Evolutionary conservation across 2,113 vertebrate genomes (phyloP).

Genomic region (Pseudolaguvia tuberculata): DNA sequence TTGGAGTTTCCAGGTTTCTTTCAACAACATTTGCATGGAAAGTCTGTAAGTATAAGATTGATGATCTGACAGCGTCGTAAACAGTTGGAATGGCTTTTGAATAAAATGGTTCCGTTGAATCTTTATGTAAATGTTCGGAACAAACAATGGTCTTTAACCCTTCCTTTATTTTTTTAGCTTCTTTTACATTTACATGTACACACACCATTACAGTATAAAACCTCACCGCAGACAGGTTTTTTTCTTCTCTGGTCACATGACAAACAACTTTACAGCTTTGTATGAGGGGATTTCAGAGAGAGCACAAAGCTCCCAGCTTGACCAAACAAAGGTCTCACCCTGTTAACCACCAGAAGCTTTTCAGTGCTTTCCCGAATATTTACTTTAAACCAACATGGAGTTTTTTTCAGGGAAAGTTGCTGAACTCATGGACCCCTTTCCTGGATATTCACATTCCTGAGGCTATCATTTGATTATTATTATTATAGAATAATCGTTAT

Average conservation of each 20-base stretch:
- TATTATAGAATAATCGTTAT: no score
- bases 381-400: not conserved
- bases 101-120: not conserved
- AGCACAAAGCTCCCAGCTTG: slow-evolving; percentile 5
- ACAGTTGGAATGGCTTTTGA: not conserved
- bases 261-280: not conserved
- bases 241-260: not conserved
- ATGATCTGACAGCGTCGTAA: not conserved
- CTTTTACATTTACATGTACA: not conserved
- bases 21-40: not conserved
- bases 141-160: not conserved
- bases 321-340: slow-evolving; percentile 1
- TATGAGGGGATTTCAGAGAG: slow-evolving; percentile 13
- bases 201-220: not conserved
- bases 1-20: not conserved
- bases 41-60: not conserved
- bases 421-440: not conserved
- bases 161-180: not conserved
- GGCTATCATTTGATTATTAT: not conserved
- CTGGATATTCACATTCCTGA: not conserved
- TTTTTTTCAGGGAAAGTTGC: not conserved
- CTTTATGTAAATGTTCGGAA: not conserved
- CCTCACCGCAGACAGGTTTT: not conserved
- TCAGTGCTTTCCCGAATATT: not conserved
- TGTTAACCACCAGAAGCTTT: not conserved